These are phyloP conservation scores for Strigamia transsilvanica DNA, from an alignment of 2,888 invertebrate species.

Conservation along the genomic window DNA sequence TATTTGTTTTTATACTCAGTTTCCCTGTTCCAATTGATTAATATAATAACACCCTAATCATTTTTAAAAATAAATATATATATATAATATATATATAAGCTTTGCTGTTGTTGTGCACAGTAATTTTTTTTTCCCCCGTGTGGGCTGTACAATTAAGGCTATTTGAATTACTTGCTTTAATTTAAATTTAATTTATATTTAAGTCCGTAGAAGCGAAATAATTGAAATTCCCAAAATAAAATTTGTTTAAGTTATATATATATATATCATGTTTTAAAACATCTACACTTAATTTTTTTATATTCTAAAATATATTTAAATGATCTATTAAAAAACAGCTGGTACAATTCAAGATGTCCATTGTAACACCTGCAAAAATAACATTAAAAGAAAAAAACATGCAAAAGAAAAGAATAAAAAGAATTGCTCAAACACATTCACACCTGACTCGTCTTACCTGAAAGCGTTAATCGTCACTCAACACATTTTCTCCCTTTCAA, in stretches of 20 bases:
- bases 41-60: not conserved
- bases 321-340: conserved; percentile 3
- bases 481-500: not conserved
- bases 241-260: not conserved
- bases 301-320: not conserved
- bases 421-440: conserved; percentile 11
- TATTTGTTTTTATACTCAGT: not conserved
- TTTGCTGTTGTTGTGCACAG: conserved; percentile 42
- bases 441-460: conserved; percentile 26
- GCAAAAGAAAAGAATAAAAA: conserved; percentile 6
- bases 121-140: conserved; percentile 24
- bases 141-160: conserved; percentile 5
- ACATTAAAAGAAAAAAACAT: not conserved
- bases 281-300: not conserved
- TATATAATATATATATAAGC: not conserved
- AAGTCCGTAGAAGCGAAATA: conserved; percentile 32
- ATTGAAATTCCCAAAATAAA: conserved; percentile 4
- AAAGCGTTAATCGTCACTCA: conserved; percentile 1
- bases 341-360: conserved; percentile 14
- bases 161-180: not conserved
- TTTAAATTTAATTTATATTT: not conserved
- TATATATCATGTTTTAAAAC: not conserved
- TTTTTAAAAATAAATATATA: not conserved
- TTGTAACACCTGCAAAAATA: conserved; percentile 33
- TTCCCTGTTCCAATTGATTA: conserved; percentile 15